A percentile compares a stretch with the other conserved stretches of the same genome.
phyloP scores from a whole-genome alignment of 1,140 invertebrate genomes.

The Drosophila subobscura region DNA sequence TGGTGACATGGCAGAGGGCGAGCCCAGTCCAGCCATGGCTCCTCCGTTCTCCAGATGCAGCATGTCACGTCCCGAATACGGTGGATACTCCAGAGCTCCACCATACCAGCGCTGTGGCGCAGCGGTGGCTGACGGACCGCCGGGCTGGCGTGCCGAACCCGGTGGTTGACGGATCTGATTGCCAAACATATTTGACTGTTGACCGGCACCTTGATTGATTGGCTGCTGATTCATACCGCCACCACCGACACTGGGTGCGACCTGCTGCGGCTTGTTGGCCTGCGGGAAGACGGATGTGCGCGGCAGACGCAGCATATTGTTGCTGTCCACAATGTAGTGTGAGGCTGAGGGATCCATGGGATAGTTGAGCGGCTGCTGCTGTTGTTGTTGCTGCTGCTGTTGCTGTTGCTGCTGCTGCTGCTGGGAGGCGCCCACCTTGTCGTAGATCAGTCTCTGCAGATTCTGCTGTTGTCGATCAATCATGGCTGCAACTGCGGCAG shows the following conservation, averaged over 20 bases:
- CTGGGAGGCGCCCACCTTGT: constrained; percentile 48
- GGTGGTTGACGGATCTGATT: constrained; percentile 56
- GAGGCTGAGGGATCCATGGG: constrained; percentile 39
- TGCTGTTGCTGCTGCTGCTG: constrained; percentile 22
- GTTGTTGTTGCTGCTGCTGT: constrained; percentile 11
- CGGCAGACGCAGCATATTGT: constrained; percentile 48
- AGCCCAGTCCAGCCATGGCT: constrained; percentile 59
- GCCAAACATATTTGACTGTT: constrained; percentile 56
- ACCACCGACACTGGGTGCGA: constrained; percentile 11
- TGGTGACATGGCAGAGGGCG: constrained; percentile 87
- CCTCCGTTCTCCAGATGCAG: constrained; percentile 77
- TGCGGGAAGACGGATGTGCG: constrained; percentile 48
- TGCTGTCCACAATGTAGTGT: constrained; percentile 56
- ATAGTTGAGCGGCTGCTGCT: constrained; percentile 49
- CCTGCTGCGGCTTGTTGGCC: constrained; percentile 54
- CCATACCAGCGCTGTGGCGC: constrained; percentile 75
- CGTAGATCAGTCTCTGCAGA: constrained; percentile 45
- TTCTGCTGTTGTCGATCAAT: constrained; percentile 64
- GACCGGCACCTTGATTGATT: constrained; percentile 20
- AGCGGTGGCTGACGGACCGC: constrained; percentile 34
- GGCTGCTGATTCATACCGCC: constrained; percentile 21
- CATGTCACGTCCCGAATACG: constrained; percentile 69
- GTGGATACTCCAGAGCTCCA: constrained; percentile 65
- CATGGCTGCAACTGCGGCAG: constrained; percentile 44
- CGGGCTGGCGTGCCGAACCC: constrained; percentile 39